These are phyloP conservation scores for Malthinus seriepunctatus DNA, from an alignment of 2,888 invertebrate species.

Conservation along the genomic window DNA sequence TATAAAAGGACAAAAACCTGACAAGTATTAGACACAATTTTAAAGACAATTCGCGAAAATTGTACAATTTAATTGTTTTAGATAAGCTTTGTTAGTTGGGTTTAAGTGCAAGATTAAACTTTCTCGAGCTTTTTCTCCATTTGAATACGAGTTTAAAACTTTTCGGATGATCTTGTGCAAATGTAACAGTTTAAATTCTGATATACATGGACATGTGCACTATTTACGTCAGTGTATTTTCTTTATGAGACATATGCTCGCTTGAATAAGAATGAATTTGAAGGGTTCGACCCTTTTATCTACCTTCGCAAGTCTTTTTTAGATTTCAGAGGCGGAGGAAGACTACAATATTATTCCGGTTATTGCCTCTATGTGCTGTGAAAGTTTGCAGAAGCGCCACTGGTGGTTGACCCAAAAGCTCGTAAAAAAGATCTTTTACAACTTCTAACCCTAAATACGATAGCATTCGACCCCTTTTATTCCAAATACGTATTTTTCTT, in stretches of 20 bases:
- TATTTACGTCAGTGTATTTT: constrained; percentile 9
- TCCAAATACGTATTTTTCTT: background rate
- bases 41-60: background rate
- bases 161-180: background rate
- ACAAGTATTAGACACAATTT: constrained; percentile 4
- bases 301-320: constrained; percentile 7
- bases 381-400: constrained; percentile 11
- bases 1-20: background rate
- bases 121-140: no score
- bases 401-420: constrained; percentile 11
- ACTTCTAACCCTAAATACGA: constrained; percentile 5
- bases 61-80: background rate
- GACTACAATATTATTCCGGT: constrained; percentile 7
- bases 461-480: constrained; percentile 2
- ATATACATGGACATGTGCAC: constrained; percentile 7
- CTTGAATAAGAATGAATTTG: constrained; percentile 8
- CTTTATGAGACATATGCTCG: constrained; percentile 8
- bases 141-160: no score
- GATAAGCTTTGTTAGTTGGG: background rate
- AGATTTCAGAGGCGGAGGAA: constrained; percentile 10
- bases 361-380: constrained; percentile 8
- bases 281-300: constrained; percentile 10
- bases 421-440: constrained; percentile 11
- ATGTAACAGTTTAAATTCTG: constrained; percentile 10
- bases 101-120: no score